A percentile compares a stretch with the other conserved stretches of the same genome.
These are phyloP conservation scores for Amphiura filiformis DNA, from an alignment of 35 echinoderm and acorn worm genomes.

Conservation along the genomic window DNA sequence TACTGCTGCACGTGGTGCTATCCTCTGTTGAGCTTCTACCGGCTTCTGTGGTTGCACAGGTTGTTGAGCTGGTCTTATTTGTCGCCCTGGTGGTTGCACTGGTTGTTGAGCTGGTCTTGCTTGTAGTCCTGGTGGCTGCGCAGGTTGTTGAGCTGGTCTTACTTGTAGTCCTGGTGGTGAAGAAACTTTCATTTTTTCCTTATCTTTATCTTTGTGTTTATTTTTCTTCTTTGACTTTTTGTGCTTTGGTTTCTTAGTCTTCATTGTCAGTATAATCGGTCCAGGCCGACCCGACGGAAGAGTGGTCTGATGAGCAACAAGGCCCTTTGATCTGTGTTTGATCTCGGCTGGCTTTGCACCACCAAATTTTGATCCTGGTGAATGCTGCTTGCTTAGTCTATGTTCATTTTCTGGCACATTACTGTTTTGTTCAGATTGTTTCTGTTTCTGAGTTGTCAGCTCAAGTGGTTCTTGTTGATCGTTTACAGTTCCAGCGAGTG, in stretches of 20 bases:
- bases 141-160: background rate
- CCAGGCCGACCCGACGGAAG: background rate
- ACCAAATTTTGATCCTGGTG: background rate
- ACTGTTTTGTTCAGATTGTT: too few species aligned
- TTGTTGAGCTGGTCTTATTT: too few species aligned
- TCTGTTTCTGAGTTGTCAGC: background rate
- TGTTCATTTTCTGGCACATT: background rate
- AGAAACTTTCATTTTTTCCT: background rate
- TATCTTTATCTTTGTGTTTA: background rate
- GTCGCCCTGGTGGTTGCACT: too few species aligned
- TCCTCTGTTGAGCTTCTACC: too few species aligned
- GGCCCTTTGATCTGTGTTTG: background rate
- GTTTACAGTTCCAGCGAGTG: background rate
- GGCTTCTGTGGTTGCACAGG: too few species aligned
- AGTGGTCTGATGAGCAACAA: slow-evolving; percentile 4
- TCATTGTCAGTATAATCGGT: background rate
- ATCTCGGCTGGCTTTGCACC: background rate
- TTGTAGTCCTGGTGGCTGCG: too few species aligned
- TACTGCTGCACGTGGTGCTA: too few species aligned
- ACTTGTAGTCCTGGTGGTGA: background rate
- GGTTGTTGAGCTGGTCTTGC: too few species aligned
- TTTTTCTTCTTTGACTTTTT: slow-evolving; percentile 1
- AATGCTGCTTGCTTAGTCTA: background rate
- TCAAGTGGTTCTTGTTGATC: too few species aligned
- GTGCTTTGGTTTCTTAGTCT: background rate